These are phyloP conservation scores for Penaeus japonicus DNA, from an alignment of 1,140 invertebrate species.

Conservation along the genomic window DNA sequence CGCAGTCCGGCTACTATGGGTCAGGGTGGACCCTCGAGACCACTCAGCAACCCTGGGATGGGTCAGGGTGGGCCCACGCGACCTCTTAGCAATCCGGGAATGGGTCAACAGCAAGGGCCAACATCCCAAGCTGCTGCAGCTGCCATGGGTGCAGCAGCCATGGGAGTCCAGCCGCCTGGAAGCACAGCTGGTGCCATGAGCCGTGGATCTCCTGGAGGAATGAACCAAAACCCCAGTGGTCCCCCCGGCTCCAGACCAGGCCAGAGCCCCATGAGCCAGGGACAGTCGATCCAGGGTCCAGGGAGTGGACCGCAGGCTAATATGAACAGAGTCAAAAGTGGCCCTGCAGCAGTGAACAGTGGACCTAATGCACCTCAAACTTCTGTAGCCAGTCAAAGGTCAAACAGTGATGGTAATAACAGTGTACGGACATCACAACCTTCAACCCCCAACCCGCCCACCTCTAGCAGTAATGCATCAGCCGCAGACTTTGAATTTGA, in stretches of 20 bases:
- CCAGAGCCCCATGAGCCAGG: conserved; percentile 41
- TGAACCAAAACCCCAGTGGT: conserved; percentile 24
- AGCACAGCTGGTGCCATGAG: conserved; percentile 38
- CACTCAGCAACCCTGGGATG: conserved; percentile 57
- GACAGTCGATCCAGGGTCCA: conserved; percentile 34
- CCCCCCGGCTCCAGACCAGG: conserved; percentile 24
- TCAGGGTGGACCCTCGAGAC: conserved; percentile 55
- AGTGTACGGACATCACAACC: conserved; percentile 56
- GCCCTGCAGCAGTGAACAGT: conserved; percentile 36
- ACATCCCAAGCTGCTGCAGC: conserved; percentile 21
- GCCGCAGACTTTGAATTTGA: conserved; percentile 35
- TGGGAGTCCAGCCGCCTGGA: conserved; percentile 29
- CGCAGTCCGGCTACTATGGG: conserved; percentile 55
- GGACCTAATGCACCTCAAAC: conserved; percentile 46
- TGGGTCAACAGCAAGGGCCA: conserved; percentile 47
- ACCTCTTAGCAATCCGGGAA: conserved; percentile 49
- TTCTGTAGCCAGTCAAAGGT: conserved; percentile 40
- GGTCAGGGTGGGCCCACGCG: conserved; percentile 47
- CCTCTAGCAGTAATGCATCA: conserved; percentile 2
- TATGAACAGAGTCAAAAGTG: conserved; percentile 42
- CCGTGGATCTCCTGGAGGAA: conserved; percentile 37
- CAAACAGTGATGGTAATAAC: conserved; percentile 42
- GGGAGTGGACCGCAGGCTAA: conserved; percentile 32
- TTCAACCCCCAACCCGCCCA: conserved; percentile 50
- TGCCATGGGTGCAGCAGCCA: conserved; percentile 8